These are phyloP conservation scores for Aporophyla nigra DNA, from an alignment of 2,888 invertebrate species.

Conservation along the genomic window DNA sequence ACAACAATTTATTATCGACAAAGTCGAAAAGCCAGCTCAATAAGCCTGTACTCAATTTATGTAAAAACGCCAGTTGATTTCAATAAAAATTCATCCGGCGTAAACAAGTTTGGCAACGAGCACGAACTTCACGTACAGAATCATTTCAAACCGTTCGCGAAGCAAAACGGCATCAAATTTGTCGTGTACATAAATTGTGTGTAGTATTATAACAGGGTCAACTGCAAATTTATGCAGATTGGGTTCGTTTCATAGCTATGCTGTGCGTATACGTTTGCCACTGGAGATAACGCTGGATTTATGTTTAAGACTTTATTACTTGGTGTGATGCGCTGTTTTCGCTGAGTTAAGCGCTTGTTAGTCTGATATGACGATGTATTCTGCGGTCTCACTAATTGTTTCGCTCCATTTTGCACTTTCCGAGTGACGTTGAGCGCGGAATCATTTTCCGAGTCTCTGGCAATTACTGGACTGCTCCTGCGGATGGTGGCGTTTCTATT, in stretches of 20 bases:
- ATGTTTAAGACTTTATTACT: conserved; percentile 81
- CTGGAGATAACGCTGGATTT: conserved; percentile 81
- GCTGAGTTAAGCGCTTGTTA: conserved; percentile 68
- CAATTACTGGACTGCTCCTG: conserved; percentile 31
- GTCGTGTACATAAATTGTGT: conserved; percentile 75
- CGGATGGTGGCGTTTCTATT: conserved; percentile 20
- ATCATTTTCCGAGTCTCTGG: conserved; percentile 43
- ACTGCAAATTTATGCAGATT: conserved; percentile 88
- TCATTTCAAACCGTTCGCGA: conserved; percentile 70
- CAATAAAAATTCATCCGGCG: conserved; percentile 68
- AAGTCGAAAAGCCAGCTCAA: conserved; percentile 63
- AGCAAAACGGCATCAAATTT: conserved; percentile 74
- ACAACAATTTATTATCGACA: conserved; percentile 55
- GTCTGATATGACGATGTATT: conserved; percentile 60
- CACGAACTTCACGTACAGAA: conserved; percentile 67
- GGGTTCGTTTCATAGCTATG: conserved; percentile 81
- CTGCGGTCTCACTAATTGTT: conserved; percentile 67
- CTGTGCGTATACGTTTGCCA: conserved; percentile 80
- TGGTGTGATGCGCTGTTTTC: conserved; percentile 68
- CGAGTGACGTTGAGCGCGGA: conserved; percentile 35
- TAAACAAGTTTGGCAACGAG: conserved; percentile 68
- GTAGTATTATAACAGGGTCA: conserved; percentile 82
- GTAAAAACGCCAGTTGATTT: conserved; percentile 68
- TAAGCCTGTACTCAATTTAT: conserved; percentile 67
- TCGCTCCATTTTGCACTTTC: conserved; percentile 59